Evolutionary conservation across 2,113 vertebrate species (phyloP), one percentile per base, ranked within the genome.

Genomic region (Labeo catla): DNA sequence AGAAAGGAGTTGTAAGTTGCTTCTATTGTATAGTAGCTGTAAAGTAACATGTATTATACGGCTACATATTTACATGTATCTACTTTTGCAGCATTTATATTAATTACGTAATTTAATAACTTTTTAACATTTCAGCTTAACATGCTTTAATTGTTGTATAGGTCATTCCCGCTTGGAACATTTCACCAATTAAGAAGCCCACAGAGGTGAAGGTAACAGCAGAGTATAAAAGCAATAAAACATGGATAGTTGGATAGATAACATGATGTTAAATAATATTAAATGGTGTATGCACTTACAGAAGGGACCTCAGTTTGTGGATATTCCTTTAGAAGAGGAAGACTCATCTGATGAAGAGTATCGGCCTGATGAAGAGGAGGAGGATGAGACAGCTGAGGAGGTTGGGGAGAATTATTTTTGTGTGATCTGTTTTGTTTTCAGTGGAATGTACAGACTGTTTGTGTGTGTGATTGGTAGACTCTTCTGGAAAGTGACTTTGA

Each of bases 261-360:
- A 0, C 10, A 49, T 5, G 4, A 2, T 1, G 2, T 49, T n/a
- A 21, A 23, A 13, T 63, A 15, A 2, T 61, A 13, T 52, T 19
- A 66, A 76, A 28, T 61, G 7, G 3, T 15, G 4, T 16, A 50
- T 7, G 4, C 70, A 5, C 34, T 70, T 59, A 11, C 12, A 73
- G 68, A 91, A 98, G 98, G 94, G 94, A 0, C 97, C 96, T 76
- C 98, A 98, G 93, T 99, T 99, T 84, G 96, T 98, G 70, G 98
- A 99, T 91, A 99, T 99, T 88, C 96, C 96, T 13, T 94, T 99
- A 5, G 97, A 96, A 87, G 98, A 99, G 12, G 98, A 99, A 80
- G 98, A 99, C 89, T 99, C 98, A 0, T 99, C 98, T 50, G 98
- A 98, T 91, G 98, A 99, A 89, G 98, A 99, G 77, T 99, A 99